Conservation (phyloP, 2,888 invertebrate genomes). For the Cheilosia urbana region DNA sequence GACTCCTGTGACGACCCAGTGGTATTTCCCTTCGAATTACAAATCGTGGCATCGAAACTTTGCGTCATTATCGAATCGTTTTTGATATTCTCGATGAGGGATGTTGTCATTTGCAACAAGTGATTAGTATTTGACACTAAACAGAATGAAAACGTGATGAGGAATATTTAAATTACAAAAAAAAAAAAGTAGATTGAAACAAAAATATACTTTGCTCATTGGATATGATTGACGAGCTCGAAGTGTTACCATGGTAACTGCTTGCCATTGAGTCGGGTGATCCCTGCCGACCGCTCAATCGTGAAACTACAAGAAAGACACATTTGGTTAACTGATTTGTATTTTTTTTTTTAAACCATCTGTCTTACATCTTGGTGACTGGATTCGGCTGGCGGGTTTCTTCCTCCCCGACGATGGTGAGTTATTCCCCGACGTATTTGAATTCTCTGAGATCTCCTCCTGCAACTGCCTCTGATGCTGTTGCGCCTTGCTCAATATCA, state of each 20-base stretch:
- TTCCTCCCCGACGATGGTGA: conserved; percentile 83
- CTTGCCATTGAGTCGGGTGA: conserved; percentile 90
- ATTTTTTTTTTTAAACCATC: background rate
- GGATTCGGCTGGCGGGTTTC: conserved; percentile 83
- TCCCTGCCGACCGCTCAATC: conserved; percentile 84
- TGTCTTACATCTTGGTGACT: conserved; percentile 83
- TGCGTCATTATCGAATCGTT: conserved; percentile 86
- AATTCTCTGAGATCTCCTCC: conserved; percentile 86
- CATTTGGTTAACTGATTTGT: background rate
- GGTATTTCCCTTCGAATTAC: conserved; percentile 79
- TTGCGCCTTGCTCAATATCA: conserved; percentile 95
- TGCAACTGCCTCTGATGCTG: conserved; percentile 94
- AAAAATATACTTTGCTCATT: conserved; percentile 79
- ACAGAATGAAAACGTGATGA: conserved; percentile 43
- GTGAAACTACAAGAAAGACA: conserved; percentile 81
- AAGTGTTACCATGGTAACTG: conserved; percentile 87
- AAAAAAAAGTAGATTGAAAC: conserved; percentile 9
- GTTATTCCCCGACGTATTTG: conserved; percentile 82
- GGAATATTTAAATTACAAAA: background rate
- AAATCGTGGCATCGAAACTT: conserved; percentile 85
- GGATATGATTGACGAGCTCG: conserved; percentile 78
- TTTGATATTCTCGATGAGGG: conserved; percentile 83
- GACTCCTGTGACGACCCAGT: conserved; percentile 82
- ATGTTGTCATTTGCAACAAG: conserved; percentile 83
- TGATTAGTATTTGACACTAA: conserved; percentile 78